phyloP scores from a whole-genome alignment of 2,888 invertebrate species.

The Scrobipalpa costella region DNA sequence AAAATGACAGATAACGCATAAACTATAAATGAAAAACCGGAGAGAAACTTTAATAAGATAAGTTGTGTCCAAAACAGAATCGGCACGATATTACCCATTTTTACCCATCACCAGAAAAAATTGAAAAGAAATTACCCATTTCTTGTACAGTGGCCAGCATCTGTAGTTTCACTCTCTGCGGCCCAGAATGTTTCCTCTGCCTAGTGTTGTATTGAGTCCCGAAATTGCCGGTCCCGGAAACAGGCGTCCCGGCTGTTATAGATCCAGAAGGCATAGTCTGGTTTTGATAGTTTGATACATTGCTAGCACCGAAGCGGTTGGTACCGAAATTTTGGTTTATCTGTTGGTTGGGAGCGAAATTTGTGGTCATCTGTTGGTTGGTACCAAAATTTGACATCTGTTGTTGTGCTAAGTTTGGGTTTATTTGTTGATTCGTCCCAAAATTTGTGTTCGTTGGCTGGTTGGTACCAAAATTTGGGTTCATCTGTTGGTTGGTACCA shows the following conservation, averaged over 20 bases:
- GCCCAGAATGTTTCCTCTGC: slow-evolving; percentile 82
- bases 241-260: slow-evolving; percentile 27
- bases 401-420: neutral
- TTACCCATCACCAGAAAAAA: slow-evolving; percentile 31
- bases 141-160: slow-evolving; percentile 87
- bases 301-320: slow-evolving; percentile 15
- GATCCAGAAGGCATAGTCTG: slow-evolving; percentile 22
- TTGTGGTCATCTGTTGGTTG: neutral
- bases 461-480: neutral
- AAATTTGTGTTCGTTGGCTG: slow-evolving; percentile 7
- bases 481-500: slow-evolving; percentile 1
- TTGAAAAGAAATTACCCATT: slow-evolving; percentile 82
- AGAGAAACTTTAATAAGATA: too few relatives aligned
- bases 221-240: slow-evolving; percentile 29
- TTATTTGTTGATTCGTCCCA: neutral
- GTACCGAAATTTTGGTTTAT: neutral
- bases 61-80: too few relatives aligned
- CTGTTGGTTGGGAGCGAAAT: neutral
- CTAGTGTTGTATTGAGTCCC: slow-evolving; percentile 45
- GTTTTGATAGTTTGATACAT: slow-evolving; percentile 16
- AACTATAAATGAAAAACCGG: too few relatives aligned
- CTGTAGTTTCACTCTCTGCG: slow-evolving; percentile 72
- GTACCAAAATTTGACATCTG: neutral
- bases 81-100: too few relatives aligned
- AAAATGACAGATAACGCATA: too few relatives aligned